These are phyloP conservation scores for Xyrauchen texanus DNA, from an alignment of 2,113 vertebrate genomes.

Conservation along the genomic window DNA sequence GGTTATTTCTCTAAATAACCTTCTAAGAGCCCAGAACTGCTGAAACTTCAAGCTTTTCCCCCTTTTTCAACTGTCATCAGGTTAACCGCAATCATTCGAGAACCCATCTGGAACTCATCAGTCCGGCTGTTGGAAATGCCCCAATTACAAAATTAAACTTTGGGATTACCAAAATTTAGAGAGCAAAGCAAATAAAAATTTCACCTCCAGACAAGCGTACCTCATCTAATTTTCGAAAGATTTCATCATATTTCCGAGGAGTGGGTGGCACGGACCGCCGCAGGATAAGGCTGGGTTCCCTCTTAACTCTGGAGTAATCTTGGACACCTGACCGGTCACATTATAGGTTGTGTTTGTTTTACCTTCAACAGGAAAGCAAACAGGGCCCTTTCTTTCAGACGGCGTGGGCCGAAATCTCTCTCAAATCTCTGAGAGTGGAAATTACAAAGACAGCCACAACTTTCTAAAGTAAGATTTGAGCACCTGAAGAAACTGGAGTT, in stretches of 20 bases:
- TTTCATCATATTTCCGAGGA: constrained; percentile 33
- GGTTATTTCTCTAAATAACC: constrained; percentile 19
- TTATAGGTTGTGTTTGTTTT: constrained; percentile 43
- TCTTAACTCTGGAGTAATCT: constrained; percentile 19
- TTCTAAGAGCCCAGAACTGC: constrained; percentile 48
- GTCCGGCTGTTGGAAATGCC: constrained; percentile 51
- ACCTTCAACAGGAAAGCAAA: constrained; percentile 47
- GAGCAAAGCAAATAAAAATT: constrained; percentile 35
- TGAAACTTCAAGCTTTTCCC: constrained; percentile 47
- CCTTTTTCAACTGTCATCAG: constrained; percentile 40
- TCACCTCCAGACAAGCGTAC: constrained; percentile 39
- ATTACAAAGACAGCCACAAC: constrained; percentile 16
- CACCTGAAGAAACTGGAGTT: constrained; percentile 20
- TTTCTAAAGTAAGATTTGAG: constrained; percentile 6
- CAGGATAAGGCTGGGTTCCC: neutral
- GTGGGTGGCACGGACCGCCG: constrained; percentile 14
- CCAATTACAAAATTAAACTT: constrained; percentile 57
- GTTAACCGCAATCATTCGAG: constrained; percentile 42
- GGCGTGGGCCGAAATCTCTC: constrained; percentile 24
- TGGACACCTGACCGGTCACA: constrained; percentile 29
- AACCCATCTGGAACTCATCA: constrained; percentile 61
- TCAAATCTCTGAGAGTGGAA: constrained; percentile 26
- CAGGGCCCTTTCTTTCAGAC: constrained; percentile 30
- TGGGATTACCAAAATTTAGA: constrained; percentile 50
- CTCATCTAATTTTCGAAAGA: constrained; percentile 2